Base-by-base conservation (phyloP, 2,888 invertebrate species). In the Galerucella calmariensis region DNA sequence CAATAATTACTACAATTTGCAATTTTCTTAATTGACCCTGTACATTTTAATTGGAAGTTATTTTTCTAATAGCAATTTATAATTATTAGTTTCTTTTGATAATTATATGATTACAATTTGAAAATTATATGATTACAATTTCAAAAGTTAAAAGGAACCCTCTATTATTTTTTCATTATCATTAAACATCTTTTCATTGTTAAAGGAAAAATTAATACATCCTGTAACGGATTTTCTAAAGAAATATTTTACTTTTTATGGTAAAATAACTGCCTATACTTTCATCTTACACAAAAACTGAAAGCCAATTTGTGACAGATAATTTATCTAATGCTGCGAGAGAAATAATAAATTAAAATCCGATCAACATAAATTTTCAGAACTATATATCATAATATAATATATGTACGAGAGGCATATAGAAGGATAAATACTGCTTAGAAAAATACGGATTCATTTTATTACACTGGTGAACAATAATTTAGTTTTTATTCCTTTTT, bases 181-280 rank as follows among this genome's bases (percentile, higher is more conserved):
- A 35, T 35, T 35, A 35, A 35, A 35, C 35, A 5, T 35, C 4
- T 35, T 35, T 46, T 3, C 5, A 12, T 46, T 46, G 12, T 46
- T 46, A 10, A 46, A 2, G 11, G 10, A 46, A 12, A 12, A 10
- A 1, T 58, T 20, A 2, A 35, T 8, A 61, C 27, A 61, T 14
- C 24, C 35, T n/a, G 61, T 61, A 61, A 2, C n/a, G 9, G 8
- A 61, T 35, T 61, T 62, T 62, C 62, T 62, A 14, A 10, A 62
- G 62, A 62, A 62, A 35, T 41, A 62, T 62, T 62, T 62, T 20
- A 62, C 9, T 3, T 62, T 62, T 62, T 62, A 62, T 62, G 41
- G 41, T 41, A 35, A 62, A 62, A 62, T 62, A 35, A 62, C 20
- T 2, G 41, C 35, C 14, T 8, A 61, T 62, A 62, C 62, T 62